These are phyloP conservation scores for Hemaris fuciformis DNA, from an alignment of 2,888 invertebrate genomes.

Conservation along the genomic window DNA sequence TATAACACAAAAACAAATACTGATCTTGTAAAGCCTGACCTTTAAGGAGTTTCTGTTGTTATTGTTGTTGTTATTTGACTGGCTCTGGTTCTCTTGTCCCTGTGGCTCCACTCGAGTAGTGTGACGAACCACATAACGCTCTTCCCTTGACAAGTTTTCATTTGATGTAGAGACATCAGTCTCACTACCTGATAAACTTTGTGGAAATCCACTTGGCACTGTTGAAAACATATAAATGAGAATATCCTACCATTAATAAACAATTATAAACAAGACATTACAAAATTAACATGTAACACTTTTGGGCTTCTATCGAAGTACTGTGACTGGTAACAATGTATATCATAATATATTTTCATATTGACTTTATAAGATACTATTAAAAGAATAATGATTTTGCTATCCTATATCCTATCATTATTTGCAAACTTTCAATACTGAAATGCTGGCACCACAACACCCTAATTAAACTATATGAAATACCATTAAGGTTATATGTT, in stretches of 20 bases:
- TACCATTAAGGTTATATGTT: too few relatives aligned
- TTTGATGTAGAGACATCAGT: constrained; percentile 95
- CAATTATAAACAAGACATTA: neutral
- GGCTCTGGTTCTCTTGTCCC: constrained; percentile 89
- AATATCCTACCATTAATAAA: neutral
- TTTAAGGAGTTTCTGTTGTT: constrained; percentile 83
- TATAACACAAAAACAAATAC: neutral
- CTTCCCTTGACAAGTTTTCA: constrained; percentile 93
- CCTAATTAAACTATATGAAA: too few relatives aligned
- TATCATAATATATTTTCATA: too few relatives aligned
- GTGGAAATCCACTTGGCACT: constrained; percentile 83
- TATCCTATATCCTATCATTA: too few relatives aligned
- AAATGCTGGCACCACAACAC: too few relatives aligned
- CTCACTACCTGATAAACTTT: constrained; percentile 92
- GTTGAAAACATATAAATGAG: neutral
- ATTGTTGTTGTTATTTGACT: constrained; percentile 59
- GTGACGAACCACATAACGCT: constrained; percentile 90
- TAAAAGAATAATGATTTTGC: too few relatives aligned
- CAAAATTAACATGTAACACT: too few relatives aligned
- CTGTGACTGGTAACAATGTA: too few relatives aligned
- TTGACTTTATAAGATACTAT: too few relatives aligned
- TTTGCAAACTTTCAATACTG: too few relatives aligned
- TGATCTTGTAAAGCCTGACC: constrained; percentile 40
- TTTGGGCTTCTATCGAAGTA: too few relatives aligned
- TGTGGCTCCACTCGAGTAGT: constrained; percentile 94